These are phyloP conservation scores for Diuraphis noxia DNA, from an alignment of 1,140 invertebrate genomes.

Conservation along the genomic window DNA sequence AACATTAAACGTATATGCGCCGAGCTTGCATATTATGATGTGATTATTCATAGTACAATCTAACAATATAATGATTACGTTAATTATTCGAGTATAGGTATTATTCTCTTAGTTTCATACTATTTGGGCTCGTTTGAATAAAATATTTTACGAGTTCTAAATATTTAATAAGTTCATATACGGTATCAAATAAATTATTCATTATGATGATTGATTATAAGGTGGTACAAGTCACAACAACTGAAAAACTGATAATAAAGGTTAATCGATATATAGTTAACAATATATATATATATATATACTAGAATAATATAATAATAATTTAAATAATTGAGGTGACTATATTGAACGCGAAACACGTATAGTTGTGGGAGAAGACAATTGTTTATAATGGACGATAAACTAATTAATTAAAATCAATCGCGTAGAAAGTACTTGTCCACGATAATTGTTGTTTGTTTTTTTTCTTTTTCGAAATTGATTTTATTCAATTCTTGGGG, in stretches of 20 bases:
- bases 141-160: background rate
- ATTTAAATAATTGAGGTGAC: background rate
- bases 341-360: background rate
- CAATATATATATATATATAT: too few species aligned
- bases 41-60: background rate
- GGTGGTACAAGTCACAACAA: background rate
- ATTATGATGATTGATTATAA: background rate
- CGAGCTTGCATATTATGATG: too few species aligned
- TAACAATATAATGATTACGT: background rate
- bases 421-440: background rate
- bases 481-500: background rate
- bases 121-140: background rate
- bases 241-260: background rate
- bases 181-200: background rate
- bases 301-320: too few species aligned
- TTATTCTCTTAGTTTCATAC: background rate
- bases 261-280: too few species aligned
- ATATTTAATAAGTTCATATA: background rate
- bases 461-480: background rate
- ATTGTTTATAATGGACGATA: background rate
- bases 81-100: background rate
- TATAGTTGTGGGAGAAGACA: background rate
- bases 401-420: background rate
- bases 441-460: too few species aligned
- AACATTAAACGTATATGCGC: background rate